phyloP scores from a whole-genome alignment of 2,888 invertebrate species.

The Microplitis manilae region DNA sequence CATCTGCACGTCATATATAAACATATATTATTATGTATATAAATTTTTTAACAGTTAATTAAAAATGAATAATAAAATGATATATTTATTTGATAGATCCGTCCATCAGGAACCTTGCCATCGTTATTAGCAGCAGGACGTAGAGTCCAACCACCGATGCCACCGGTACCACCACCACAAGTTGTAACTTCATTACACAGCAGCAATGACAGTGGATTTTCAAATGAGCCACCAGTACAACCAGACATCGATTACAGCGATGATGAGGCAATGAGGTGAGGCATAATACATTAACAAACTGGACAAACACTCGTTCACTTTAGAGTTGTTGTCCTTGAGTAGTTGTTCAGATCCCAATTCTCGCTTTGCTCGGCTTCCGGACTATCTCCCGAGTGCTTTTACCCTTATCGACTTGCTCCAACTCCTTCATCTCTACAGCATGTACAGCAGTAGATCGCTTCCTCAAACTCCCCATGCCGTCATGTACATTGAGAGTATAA shows the following conservation, averaged over 20 bases:
- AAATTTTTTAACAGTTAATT: too few species aligned
- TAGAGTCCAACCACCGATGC: slow-evolving; percentile 72
- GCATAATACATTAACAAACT: slow-evolving; percentile 22
- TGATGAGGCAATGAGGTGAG: slow-evolving; percentile 84
- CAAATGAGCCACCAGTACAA: slow-evolving; percentile 89
- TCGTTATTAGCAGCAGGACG: slow-evolving; percentile 67
- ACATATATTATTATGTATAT: too few species aligned
- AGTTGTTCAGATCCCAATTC: background rate
- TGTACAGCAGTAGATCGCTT: slow-evolving; percentile 9
- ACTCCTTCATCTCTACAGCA: slow-evolving; percentile 1
- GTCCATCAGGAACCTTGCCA: slow-evolving; percentile 70
- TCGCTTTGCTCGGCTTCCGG: slow-evolving; percentile 35
- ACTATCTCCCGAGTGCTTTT: slow-evolving; percentile 31
- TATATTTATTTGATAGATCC: slow-evolving; percentile 57
- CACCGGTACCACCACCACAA: slow-evolving; percentile 69
- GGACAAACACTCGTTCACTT: slow-evolving; percentile 1
- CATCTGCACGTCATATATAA: too few species aligned
- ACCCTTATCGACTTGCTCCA: slow-evolving; percentile 33
- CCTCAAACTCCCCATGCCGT: slow-evolving; percentile 3
- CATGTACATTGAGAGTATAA: background rate
- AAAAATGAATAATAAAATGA: background rate
- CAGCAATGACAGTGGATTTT: slow-evolving; percentile 93
- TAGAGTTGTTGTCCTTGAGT: slow-evolving; percentile 13
- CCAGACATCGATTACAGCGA: slow-evolving; percentile 94
- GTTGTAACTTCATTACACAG: slow-evolving; percentile 83